These are phyloP conservation scores for Gari tellinella DNA, from an alignment of 2,888 invertebrate genomes.

Conservation along the genomic window DNA sequence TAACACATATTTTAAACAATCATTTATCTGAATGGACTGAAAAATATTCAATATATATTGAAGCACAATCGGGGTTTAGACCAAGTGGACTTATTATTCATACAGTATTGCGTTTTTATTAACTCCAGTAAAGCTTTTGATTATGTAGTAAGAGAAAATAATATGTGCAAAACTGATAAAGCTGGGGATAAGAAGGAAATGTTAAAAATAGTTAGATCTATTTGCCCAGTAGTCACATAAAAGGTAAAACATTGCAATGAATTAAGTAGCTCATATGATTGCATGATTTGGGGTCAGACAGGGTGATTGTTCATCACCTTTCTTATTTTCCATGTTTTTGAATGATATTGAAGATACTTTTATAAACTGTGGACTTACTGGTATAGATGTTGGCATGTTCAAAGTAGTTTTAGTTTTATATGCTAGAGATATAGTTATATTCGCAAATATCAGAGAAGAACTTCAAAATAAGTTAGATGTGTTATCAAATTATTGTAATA, in stretches of 20 bases:
- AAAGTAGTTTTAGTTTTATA: conserved; percentile 21
- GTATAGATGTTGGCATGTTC: conserved; percentile 12
- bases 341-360: no score
- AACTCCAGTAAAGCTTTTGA: conserved; percentile 44
- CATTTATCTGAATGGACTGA: no score
- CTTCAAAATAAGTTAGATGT: conserved; percentile 15
- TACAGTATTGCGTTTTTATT: conserved; percentile 32
- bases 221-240: conserved; percentile 30
- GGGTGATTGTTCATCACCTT: conserved; percentile 43
- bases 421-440: conserved; percentile 25
- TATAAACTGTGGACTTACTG: conserved; percentile 24
- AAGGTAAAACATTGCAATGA: conserved; percentile 3
- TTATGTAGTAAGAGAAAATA: conserved; percentile 20
- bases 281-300: conserved; percentile 37
- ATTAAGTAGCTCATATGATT: conserved; percentile 18
- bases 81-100: conserved; percentile 21
- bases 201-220: conserved; percentile 25
- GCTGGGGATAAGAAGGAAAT: conserved; percentile 24
- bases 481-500: conserved; percentile 9
- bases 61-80: conserved; percentile 28
- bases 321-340: no score
- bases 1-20: conserved; percentile 25
- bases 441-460: conserved; percentile 5
- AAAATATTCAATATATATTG: no score
- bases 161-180: conserved; percentile 31